A percentile compares a stretch with the other conserved stretches of the same genome.
These are phyloP conservation scores for Cartodere bifasciata DNA, from an alignment of 2,888 invertebrate species.

Conservation along the genomic window DNA sequence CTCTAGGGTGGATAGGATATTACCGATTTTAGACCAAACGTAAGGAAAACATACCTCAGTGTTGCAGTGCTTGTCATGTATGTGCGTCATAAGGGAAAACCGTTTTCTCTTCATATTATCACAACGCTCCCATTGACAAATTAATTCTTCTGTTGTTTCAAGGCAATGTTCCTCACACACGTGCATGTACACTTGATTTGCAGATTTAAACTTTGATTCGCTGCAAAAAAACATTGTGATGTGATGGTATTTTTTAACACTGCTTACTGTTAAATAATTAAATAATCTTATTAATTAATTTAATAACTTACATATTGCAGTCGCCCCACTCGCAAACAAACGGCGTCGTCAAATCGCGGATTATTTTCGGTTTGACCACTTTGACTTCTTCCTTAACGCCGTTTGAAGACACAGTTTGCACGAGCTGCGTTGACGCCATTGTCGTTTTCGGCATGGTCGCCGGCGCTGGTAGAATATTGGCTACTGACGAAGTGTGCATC, in stretches of 20 bases:
- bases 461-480: conserved; percentile 21
- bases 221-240: conserved; percentile 18
- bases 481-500: conserved; percentile 37
- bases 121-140: conserved; percentile 84
- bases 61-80: conserved; percentile 89
- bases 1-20: too few relatives aligned
- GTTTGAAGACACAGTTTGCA: conserved; percentile 15
- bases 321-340: conserved; percentile 91
- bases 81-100: conserved; percentile 93
- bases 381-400: conserved; percentile 22
- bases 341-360: conserved; percentile 35
- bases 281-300: conserved; percentile 1
- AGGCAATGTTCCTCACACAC: conserved; percentile 78
- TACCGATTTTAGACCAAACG: too few relatives aligned
- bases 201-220: conserved; percentile 54
- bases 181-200: conserved; percentile 76
- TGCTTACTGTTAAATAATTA: neutral
- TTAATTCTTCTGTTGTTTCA: conserved; percentile 52
- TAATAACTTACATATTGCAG: conserved; percentile 51
- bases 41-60: conserved; percentile 54
- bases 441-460: conserved; percentile 18
- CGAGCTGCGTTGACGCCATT: conserved; percentile 17
- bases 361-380: conserved; percentile 28
- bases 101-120: conserved; percentile 80
- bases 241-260: neutral